Evolutionary conservation across 2,888 invertebrate genomes (phyloP).

Genomic region (Minunthozetes semirufus): DNA sequence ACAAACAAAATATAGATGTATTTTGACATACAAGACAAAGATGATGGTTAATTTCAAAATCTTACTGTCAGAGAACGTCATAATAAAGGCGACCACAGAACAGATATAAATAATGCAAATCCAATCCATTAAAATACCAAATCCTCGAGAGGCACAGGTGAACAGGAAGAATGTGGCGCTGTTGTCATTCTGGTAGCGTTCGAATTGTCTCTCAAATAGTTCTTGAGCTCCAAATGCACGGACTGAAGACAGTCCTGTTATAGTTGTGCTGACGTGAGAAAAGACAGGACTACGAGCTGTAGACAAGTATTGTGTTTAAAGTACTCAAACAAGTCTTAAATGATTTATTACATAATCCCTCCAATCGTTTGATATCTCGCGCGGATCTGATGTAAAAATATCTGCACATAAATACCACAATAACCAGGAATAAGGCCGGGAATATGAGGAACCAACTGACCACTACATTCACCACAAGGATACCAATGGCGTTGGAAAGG

Average conservation of each 20-base stretch:
- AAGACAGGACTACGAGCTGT: slow-evolving; percentile 44
- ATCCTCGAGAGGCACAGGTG: slow-evolving; percentile 78
- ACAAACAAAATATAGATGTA: no score
- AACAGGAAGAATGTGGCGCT: slow-evolving; percentile 86
- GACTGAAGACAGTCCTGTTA: slow-evolving; percentile 43
- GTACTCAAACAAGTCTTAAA: not conserved
- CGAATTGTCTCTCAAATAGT: slow-evolving; percentile 56
- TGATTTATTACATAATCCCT: slow-evolving; percentile 47
- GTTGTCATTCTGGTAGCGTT: slow-evolving; percentile 59
- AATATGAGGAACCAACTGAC: slow-evolving; percentile 47
- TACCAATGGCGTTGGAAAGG: not conserved
- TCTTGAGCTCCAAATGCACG: slow-evolving; percentile 64
- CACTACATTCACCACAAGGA: not conserved
- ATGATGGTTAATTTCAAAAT: not conserved
- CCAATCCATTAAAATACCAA: slow-evolving; percentile 59
- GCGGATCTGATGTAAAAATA: slow-evolving; percentile 51
- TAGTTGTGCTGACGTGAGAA: slow-evolving; percentile 43
- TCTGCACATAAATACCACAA: slow-evolving; percentile 49
- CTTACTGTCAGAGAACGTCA: slow-evolving; percentile 3
- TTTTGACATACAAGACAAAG: not conserved
- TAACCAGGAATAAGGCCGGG: slow-evolving; percentile 48
- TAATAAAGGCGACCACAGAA: slow-evolving; percentile 33
- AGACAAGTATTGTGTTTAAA: slow-evolving; percentile 23
- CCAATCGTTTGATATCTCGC: slow-evolving; percentile 52
- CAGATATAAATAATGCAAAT: slow-evolving; percentile 35